Evolutionary conservation across 2,888 invertebrate species (phyloP), one percentile per base, ranked within the genome.

Genomic region (Netelia fuscicornis): DNA sequence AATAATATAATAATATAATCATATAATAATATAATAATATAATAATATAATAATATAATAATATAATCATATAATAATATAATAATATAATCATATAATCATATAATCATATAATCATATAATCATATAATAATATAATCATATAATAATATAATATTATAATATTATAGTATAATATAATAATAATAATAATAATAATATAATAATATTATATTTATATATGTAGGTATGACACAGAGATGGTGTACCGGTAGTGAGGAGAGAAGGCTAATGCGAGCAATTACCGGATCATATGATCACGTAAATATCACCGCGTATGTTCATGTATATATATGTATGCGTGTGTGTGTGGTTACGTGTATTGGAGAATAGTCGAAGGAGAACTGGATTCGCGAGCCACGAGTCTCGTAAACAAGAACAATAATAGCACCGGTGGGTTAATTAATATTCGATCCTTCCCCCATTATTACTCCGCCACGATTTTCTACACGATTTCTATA

Each of bases 261-360:
- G 70, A 71, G 20, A 70, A 62, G 58, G 62, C 78, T 77, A 84
- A 81, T 78, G 81, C 84, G 81, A 78, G 81, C 81, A 85, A 85
- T 85, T 79, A 78, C 78, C 75, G 65, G 70, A 81, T 85, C 84
- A 74, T 68, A 84, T 68, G 77, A 77, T 56, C 78, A 54, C 70
- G 84, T 81, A 75, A 81, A 81, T 78, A 81, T 85, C 54, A 37
- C 11, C 23, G 52, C 8, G 42, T 78, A 52, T 6, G 13, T 58
- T n/a, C n/a, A n/a, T n/a, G n/a, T n/a, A n/a, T n/a, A n/a, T n/a
- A n/a, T n/a, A n/a, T n/a, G 2, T 58, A 6, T 37, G 37, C n/a
- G 13, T 48, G 2, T 52, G 9, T 17, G 17, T 37, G 13, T 48
- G 20, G 1, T 20, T 20, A 20, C 20, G 2, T 62, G 9, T 17